A percentile compares a stretch with the other conserved stretches of the same genome.
Conservation (phyloP, 2,888 invertebrate genomes). For the Apotomis betuletana region DNA sequence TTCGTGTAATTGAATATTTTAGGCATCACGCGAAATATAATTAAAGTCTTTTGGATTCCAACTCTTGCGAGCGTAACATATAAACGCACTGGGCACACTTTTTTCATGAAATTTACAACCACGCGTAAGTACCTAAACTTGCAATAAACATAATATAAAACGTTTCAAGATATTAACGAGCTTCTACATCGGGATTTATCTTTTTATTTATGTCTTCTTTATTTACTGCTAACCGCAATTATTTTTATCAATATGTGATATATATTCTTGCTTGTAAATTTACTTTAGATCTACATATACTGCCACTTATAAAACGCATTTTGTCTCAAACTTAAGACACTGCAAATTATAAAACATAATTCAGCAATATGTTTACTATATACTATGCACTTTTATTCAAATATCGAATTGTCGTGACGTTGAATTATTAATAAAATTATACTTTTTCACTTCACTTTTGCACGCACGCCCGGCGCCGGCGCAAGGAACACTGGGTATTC, state of each 20-base stretch:
- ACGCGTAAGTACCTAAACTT: background rate
- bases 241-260: no score
- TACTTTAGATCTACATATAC: no score
- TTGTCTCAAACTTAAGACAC: no score
- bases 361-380: background rate
- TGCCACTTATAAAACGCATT: no score
- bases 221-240: no score
- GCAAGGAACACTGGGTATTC: slow-evolving; percentile 30
- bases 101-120: no score
- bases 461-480: slow-evolving; percentile 21
- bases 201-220: no score
- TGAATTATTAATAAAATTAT: slow-evolving; percentile 5
- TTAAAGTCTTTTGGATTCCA: background rate
- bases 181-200: no score
- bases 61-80: background rate
- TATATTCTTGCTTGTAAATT: no score
- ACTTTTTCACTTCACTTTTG: slow-evolving; percentile 18
- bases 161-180: no score
- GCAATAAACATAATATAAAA: background rate
- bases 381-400: background rate
- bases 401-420: no score
- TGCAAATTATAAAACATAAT: no score
- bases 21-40: background rate
- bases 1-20: background rate
- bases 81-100: background rate